Base-by-base conservation (phyloP, 1,140 invertebrate species). In the Danaus plexippus region DNA sequence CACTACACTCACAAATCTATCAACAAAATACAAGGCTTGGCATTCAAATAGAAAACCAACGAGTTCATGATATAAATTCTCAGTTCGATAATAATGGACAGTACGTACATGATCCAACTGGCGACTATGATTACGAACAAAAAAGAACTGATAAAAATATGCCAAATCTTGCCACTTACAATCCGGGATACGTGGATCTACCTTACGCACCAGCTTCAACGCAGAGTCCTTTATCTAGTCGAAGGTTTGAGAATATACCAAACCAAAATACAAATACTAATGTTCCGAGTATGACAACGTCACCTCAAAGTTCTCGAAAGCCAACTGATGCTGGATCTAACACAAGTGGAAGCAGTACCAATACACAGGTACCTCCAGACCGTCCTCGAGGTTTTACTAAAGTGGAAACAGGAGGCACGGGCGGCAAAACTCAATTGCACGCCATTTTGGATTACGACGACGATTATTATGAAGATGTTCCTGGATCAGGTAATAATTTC, bases 391-490 rank as follows among this genome's bases (percentile, higher is more conserved):
- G 89, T 7, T 90, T 89, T 61, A 90, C 88, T 11, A 88, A 88
- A 64, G 88, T 89, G 9, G 89, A 89, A 67, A 87, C 87, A 11
- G 75, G 80, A 32, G 83, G 80, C 41, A 71, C 88, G 9, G 89
- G 87, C 9, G 87, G 89, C 6, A 92, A 91, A 73, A 91, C 92
- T 2, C 91, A 91, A 58, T 71, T 93, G 41, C 92, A 93, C 71
- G 92, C 92, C 2, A 89, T 93, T 9, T 83, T 93, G 22, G 92
- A 93, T 73, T 92, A 92, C 63, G 90, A 91, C 56, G 89, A 90
- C 54, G 89, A 90, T 59, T 90, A 91, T 42, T 89, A 90, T 41
- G 88, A 89, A 42, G 83, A 84, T 43, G 69, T 72, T 46, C 64
- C 75, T 52, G 75, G 68, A 52, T 64, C 73, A 70, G 83, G 83